Evolutionary conservation across 2,797 vertebrate genomes (phyloP).

Genomic region (Clarias pachynema): DNA sequence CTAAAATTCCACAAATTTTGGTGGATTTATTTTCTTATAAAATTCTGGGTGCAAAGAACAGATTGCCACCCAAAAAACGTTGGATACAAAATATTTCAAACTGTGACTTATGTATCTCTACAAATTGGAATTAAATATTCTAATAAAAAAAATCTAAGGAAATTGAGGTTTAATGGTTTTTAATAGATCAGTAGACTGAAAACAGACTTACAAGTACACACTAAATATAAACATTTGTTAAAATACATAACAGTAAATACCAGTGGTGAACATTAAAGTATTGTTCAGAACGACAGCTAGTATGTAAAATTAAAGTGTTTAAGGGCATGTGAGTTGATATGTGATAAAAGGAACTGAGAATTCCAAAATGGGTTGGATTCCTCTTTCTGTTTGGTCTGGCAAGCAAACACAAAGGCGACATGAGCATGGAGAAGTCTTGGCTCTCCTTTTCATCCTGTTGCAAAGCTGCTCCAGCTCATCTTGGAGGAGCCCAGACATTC

Average conservation of each 20-base stretch:
- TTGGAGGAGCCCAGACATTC: not conserved
- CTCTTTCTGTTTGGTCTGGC: not conserved
- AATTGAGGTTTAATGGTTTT: not conserved
- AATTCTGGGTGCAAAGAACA: not conserved
- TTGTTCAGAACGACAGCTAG: not conserved
- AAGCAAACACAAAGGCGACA: not conserved
- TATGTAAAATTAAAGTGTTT: not conserved
- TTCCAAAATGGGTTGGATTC: not conserved
- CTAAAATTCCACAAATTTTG: too few relatives aligned
- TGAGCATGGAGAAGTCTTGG: too few relatives aligned
- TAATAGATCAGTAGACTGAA: not conserved
- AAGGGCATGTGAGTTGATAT: not conserved
- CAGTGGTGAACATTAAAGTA: not conserved
- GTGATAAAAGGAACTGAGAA: not conserved
- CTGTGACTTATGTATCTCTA: not conserved
- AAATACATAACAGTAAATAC: not conserved
- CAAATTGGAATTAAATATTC: not conserved
- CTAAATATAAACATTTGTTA: not conserved
- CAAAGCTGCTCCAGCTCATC: not conserved
- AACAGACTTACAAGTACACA: not conserved
- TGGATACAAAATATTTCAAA: not conserved
- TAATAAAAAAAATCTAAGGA: not conserved
- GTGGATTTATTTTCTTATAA: too few relatives aligned
- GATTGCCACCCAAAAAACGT: not conserved
- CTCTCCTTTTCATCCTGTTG: not conserved